phyloP scores from a whole-genome alignment of 2,888 invertebrate species.

The Tetramorium bicarinatum region DNA sequence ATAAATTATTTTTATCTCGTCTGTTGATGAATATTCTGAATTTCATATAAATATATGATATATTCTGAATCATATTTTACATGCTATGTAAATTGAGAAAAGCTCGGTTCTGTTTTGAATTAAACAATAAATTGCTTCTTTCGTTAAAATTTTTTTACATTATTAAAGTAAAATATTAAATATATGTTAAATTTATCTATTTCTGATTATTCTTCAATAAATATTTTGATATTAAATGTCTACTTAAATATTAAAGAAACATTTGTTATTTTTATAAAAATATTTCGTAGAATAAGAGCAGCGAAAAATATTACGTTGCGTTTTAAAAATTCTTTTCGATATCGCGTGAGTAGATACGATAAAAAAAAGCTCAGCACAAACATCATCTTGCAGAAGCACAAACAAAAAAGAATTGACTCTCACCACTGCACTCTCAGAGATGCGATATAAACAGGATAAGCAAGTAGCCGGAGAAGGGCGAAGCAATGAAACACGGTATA shows the following conservation, averaged over 20 bases:
- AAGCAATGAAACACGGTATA: conserved; percentile 4
- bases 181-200: background rate
- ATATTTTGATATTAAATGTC: conserved; percentile 2
- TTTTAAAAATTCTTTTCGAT: background rate
- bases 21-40: background rate
- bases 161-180: background rate
- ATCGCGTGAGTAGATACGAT: background rate
- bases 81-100: background rate
- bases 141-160: background rate
- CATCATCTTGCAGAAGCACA: background rate
- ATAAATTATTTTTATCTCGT: background rate
- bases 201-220: background rate
- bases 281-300: background rate
- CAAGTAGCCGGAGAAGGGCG: conserved; percentile 25
- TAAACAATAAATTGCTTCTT: conserved; percentile 8
- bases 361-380: background rate
- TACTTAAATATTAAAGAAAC: background rate
- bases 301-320: background rate
- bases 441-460: conserved; percentile 46
- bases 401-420: background rate
- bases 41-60: background rate
- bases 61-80: background rate
- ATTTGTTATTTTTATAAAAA: background rate
- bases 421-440: conserved; percentile 1
- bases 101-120: background rate